Percentiles rank a stretch among this genome's conserved stretches.
Evolutionary conservation across 2,113 vertebrate species (phyloP).

Genomic region (Pardalotus punctatus): DNA sequence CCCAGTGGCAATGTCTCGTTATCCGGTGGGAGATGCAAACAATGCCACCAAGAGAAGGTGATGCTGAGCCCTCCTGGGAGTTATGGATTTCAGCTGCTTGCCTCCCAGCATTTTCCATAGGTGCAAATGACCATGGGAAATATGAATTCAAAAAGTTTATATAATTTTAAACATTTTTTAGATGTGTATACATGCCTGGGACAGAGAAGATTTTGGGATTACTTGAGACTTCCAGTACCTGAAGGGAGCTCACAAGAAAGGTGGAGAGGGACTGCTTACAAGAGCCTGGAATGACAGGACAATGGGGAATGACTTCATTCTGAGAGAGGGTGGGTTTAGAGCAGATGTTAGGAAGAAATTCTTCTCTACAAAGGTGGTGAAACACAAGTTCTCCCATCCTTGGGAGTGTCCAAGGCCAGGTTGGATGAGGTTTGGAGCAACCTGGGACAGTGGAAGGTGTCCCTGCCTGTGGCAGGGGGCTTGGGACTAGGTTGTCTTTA

Average conservation of each 20-base stretch:
- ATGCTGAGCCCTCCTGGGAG: background rate
- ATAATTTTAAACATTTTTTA: background rate
- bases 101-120: background rate
- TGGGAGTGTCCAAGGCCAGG: background rate
- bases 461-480: background rate
- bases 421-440: background rate
- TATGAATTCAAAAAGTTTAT: background rate
- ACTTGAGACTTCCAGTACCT: background rate
- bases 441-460: background rate
- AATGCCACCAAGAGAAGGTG: background rate
- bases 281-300: background rate
- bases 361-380: background rate
- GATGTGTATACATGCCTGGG: fast-evolving
- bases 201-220: background rate
- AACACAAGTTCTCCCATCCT: background rate
- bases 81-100: background rate
- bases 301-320: background rate
- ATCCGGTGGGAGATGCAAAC: background rate
- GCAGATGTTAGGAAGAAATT: background rate
- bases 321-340: background rate
- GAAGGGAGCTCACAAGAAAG: background rate
- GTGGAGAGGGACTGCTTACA: background rate
- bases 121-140: background rate
- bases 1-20: background rate
- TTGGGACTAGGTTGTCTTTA: background rate